Conservation (phyloP, 2,888 invertebrate species). For the Caenorhabditis becei region DNA sequence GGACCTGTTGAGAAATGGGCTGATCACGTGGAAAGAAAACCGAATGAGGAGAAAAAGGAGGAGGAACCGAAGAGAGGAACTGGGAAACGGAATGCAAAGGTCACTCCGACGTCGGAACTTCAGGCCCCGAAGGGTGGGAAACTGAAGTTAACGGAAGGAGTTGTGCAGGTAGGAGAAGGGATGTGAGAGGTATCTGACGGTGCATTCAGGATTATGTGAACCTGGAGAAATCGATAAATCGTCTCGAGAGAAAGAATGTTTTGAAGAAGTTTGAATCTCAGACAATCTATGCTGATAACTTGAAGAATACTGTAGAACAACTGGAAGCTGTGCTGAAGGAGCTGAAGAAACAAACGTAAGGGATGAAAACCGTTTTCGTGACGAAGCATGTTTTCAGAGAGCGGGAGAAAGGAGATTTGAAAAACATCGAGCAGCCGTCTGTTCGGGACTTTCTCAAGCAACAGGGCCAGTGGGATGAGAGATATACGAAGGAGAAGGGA, state of each 20-base stretch:
- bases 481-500: conserved; percentile 82
- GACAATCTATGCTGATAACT: conserved; percentile 81
- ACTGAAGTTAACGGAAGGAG: conserved; percentile 78
- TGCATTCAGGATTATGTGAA: conserved; percentile 81
- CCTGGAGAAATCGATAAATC: conserved; percentile 82
- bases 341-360: conserved; percentile 81
- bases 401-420: conserved; percentile 83
- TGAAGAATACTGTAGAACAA: conserved; percentile 80
- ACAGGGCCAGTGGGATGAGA: conserved; percentile 81
- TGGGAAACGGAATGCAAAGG: conserved; percentile 59
- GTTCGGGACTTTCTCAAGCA: conserved; percentile 82
- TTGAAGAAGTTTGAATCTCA: conserved; percentile 82
- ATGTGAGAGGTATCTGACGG: neutral
- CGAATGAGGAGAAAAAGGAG: conserved; percentile 11
- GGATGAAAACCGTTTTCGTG: neutral
- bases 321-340: conserved; percentile 82
- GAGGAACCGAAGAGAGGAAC: conserved; percentile 27
- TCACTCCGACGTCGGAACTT: conserved; percentile 41
- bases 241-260: conserved; percentile 81
- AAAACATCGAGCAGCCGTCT: conserved; percentile 82
- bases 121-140: conserved; percentile 54
- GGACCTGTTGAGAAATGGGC: conserved; percentile 57
- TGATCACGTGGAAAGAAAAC: conserved; percentile 37
- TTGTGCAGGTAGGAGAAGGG: conserved; percentile 74
- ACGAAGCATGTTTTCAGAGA: conserved; percentile 75